Conservation (phyloP, 1,140 invertebrate genomes). For the Pemphigus obesinymphae region DNA sequence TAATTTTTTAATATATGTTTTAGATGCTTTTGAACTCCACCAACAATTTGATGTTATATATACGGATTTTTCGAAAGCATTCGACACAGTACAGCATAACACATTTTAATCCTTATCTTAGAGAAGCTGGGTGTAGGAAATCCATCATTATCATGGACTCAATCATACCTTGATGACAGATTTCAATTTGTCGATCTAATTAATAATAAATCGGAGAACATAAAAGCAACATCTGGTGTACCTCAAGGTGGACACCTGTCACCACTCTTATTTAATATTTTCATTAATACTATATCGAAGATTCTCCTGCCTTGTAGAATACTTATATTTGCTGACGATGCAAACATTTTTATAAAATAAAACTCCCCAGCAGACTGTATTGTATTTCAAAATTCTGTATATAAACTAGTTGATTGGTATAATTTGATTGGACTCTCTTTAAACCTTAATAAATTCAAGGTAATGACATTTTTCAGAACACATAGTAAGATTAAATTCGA, state of each 20-base stretch:
- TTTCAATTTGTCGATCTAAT: neutral
- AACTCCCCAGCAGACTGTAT: neutral
- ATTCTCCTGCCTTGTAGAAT: neutral
- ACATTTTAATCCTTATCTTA: neutral
- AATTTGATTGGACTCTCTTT: neutral
- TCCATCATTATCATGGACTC: neutral
- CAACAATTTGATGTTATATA: neutral
- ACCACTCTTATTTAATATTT: neutral
- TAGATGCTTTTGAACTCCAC: neutral
- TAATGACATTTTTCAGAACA: neutral
- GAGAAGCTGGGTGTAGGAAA: neutral
- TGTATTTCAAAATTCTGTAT: neutral
- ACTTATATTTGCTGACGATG: neutral
- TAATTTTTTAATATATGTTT: neutral
- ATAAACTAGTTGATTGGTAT: neutral
- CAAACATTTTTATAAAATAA: neutral
- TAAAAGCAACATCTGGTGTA: neutral
- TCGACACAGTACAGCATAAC: neutral
- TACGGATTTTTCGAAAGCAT: neutral
- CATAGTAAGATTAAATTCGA: neutral
- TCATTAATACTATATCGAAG: neutral
- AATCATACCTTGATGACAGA: conserved; percentile 11
- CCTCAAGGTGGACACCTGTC: neutral
- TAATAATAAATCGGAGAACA: neutral
- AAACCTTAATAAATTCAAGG: neutral